These are phyloP conservation scores for Syrrhaptes paradoxus DNA, from an alignment of 2,113 vertebrate species.

Conservation along the genomic window DNA sequence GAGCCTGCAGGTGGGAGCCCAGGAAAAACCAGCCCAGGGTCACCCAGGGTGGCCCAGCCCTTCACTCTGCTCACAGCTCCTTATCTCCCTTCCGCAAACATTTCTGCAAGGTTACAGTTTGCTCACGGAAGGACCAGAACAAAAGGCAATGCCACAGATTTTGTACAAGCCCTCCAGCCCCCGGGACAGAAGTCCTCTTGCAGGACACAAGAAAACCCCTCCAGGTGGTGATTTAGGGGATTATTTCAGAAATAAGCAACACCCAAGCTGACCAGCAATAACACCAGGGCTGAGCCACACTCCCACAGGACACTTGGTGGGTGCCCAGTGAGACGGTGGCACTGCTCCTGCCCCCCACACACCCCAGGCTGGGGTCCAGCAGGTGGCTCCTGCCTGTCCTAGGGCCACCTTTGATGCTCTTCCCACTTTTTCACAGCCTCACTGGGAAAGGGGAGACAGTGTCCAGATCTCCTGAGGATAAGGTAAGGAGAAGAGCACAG, in stretches of 20 bases:
- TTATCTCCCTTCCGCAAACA: not conserved
- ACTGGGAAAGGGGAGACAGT: too few relatives aligned
- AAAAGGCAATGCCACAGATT: not conserved
- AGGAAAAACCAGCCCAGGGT: accelerated
- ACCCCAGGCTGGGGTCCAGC: not conserved
- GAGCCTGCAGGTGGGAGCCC: too few relatives aligned
- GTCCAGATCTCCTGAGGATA: too few relatives aligned
- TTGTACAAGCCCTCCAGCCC: accelerated
- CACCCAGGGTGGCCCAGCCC: accelerated
- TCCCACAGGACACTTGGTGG: not conserved
- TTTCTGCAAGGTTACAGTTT: not conserved
- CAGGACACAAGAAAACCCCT: not conserved
- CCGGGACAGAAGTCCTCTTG: not conserved
- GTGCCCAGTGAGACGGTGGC: not conserved
- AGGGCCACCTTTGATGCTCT: too few relatives aligned
- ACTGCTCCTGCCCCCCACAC: accelerated
- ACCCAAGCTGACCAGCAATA: accelerated
- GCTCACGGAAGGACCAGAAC: not conserved
- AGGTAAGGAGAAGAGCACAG: accelerated
- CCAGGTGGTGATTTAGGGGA: accelerated
- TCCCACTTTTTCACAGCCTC: too few relatives aligned
- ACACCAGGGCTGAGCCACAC: accelerated
- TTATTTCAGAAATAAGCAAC: not conserved
- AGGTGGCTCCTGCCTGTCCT: too few relatives aligned
- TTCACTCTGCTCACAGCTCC: not conserved